phyloP scores from a whole-genome alignment of 2,797 vertebrate genomes.

The Neosilurus mollespiculum region DNA sequence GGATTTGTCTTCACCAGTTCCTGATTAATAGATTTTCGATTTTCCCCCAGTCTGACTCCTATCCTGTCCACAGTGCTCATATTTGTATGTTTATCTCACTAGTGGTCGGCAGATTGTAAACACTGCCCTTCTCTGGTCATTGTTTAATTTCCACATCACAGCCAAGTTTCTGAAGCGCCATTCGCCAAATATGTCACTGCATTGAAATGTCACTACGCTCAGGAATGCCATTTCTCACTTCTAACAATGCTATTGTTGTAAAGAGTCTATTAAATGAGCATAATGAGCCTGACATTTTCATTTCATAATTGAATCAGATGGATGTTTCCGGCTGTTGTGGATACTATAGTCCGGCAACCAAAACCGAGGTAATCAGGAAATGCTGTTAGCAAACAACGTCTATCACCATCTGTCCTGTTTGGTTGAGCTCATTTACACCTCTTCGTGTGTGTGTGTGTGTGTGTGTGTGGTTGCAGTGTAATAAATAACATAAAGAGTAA shows the following conservation, averaged over 20 bases:
- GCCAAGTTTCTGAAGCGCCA: constrained; percentile 14
- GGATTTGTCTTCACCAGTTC: neutral
- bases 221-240: constrained; percentile 46
- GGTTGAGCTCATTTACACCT: neutral
- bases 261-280: constrained; percentile 33
- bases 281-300: constrained; percentile 30
- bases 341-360: neutral
- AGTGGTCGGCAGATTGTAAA: constrained; percentile 26
- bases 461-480: neutral
- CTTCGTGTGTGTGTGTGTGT: too few relatives aligned
- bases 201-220: constrained; percentile 27
- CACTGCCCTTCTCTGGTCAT: constrained; percentile 15
- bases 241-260: neutral
- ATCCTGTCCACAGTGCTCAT: neutral
- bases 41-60: neutral
- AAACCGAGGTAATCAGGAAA: neutral
- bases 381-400: neutral
- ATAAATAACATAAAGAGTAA: neutral
- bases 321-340: neutral
- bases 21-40: neutral
- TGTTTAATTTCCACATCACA: constrained; percentile 15
- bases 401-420: neutral
- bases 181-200: neutral
- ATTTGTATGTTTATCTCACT: constrained; percentile 14
- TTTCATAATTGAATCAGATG: neutral